Evolutionary conservation across 2,888 invertebrate genomes (phyloP), one percentile per base, ranked within the genome.

Genomic region (Acronicta alni): DNA sequence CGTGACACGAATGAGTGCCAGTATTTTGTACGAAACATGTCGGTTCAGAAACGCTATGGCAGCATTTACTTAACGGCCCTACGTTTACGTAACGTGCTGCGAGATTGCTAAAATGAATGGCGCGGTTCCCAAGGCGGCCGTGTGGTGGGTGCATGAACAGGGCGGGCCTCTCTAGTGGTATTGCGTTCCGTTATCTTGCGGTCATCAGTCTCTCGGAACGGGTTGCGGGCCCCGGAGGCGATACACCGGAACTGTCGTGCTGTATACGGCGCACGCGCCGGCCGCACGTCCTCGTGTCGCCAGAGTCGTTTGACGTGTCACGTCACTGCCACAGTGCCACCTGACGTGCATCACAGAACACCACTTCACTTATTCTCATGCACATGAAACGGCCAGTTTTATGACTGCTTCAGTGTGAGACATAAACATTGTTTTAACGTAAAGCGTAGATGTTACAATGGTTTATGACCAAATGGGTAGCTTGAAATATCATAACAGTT

Each of bases 161-260:
- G 83, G 77, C 80, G 82, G 85, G 80, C 78, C 76, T 72, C 83
- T 83, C 83, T 85, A 84, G 86, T 85, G 86, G 86, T 84, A 83
- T 80, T 72, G 77, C 77, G 85, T 85, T 80, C 93, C 92, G 93
- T 93, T 92, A 93, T 85, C 84, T 90, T 89, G 88, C 92, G 92
- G 92, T 92, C 91, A 89, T 89, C 92, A 90, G 89, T 88, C 89
- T 86, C 85, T 79, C 78, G 77, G 83, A 88, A 86, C 89, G 86
- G 85, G 88, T 85, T 84, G 83, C 79, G 86, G 86, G 84, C 85
- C 85, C 86, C 85, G 81, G 80, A 84, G 87, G 86, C 87, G 85
- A 81, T 82, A 82, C 88, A 86, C 89, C 91, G 91, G 91, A 91
- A 91, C 91, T 89, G 86, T 85, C 85, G 85, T 67, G 75, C 81